Percentiles rank a stretch among this genome's conserved stretches.
These are phyloP conservation scores for Coenonympha glycerion DNA, from an alignment of 2,888 invertebrate species.

Conservation along the genomic window DNA sequence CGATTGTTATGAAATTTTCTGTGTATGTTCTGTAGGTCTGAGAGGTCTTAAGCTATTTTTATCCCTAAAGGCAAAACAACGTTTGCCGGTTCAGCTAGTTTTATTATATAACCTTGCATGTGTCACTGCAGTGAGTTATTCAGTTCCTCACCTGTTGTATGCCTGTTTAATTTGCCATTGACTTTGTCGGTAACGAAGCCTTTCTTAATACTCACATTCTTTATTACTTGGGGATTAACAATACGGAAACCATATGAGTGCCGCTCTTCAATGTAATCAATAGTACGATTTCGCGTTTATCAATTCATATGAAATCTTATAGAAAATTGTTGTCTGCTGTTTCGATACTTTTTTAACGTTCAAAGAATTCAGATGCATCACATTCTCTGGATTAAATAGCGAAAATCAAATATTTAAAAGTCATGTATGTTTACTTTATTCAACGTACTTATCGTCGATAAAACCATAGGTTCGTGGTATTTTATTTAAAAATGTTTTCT, in stretches of 20 bases:
- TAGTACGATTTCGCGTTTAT: conserved; percentile 18
- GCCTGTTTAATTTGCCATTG: conserved; percentile 15
- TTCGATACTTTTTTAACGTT: neutral
- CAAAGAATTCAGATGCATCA: neutral
- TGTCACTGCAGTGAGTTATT: neutral
- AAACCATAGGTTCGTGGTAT: too few species aligned
- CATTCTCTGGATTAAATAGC: too few species aligned
- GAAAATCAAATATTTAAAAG: too few species aligned
- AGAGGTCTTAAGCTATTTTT: too few species aligned
- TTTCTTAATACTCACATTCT: conserved; percentile 17
- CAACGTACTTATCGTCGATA: too few species aligned
- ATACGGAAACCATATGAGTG: conserved; percentile 19
- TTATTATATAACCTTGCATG: too few species aligned
- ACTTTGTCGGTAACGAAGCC: conserved; percentile 20
- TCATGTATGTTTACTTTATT: too few species aligned
- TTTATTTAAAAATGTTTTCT: too few species aligned
- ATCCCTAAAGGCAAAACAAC: too few species aligned
- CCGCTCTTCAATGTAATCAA: conserved; percentile 21
- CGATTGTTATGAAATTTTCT: too few species aligned
- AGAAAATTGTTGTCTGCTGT: neutral
- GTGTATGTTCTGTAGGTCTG: too few species aligned
- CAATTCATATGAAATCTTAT: conserved; percentile 6
- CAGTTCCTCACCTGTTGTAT: neutral
- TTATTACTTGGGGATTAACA: conserved; percentile 20
- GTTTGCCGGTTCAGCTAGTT: too few species aligned